phyloP scores from a whole-genome alignment of 2,113 vertebrate genomes.

The Jacana jacana region DNA sequence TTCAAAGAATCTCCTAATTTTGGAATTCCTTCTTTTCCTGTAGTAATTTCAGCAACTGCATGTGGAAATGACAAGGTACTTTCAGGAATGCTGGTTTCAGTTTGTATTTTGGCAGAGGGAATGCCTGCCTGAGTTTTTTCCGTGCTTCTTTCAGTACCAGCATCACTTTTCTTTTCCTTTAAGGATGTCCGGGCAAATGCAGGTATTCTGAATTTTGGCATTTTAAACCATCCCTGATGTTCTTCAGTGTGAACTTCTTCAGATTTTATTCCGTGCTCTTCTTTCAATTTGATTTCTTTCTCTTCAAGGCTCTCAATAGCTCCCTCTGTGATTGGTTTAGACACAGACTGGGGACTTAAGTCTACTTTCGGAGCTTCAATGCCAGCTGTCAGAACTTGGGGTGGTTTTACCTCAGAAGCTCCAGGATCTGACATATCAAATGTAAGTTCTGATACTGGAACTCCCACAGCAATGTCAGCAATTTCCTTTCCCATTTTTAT shows the following conservation, averaged over 20 bases:
- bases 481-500: neutral
- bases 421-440: neutral
- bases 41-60: neutral
- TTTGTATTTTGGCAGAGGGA: neutral
- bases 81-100: constrained; percentile 15
- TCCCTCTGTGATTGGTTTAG: neutral
- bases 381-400: neutral
- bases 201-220: constrained; percentile 66
- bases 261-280: constrained; percentile 16
- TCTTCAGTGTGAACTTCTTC: constrained; percentile 24
- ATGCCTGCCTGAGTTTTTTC: neutral
- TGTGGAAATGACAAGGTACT: neutral
- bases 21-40: constrained; percentile 19
- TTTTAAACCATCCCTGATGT: constrained; percentile 61
- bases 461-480: neutral
- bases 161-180: neutral
- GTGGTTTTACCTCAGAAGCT: neutral
- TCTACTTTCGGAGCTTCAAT: neutral
- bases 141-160: neutral
- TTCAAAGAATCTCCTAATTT: neutral
- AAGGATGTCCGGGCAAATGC: constrained; percentile 3
- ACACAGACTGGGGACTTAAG: neutral
- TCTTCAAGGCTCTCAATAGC: neutral
- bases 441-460: neutral
- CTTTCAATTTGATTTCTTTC: constrained; percentile 9